phyloP scores from a whole-genome alignment of 2,888 invertebrate genomes.

The Machimus rusticus region DNA sequence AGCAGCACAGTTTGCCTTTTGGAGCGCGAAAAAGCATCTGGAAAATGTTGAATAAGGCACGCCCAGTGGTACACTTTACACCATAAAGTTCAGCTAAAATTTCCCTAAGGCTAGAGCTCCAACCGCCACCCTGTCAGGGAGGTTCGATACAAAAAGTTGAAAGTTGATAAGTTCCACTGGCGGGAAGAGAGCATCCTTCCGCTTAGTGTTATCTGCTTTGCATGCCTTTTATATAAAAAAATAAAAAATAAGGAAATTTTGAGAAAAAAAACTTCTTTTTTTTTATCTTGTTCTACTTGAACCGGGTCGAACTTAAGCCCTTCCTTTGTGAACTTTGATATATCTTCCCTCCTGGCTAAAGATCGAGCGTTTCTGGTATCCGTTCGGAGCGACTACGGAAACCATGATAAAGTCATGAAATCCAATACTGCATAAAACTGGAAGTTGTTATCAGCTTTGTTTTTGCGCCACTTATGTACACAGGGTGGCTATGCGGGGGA shows the following conservation, averaged over 20 bases:
- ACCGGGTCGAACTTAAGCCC: conserved; percentile 1
- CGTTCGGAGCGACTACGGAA: not conserved
- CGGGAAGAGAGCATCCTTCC: not conserved
- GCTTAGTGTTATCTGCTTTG: not conserved
- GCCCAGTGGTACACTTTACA: not conserved
- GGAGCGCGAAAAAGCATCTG: not conserved
- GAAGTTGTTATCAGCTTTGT: conserved; percentile 1
- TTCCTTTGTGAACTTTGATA: conserved; percentile 2
- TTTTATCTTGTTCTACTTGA: not conserved
- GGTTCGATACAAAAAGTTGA: not conserved
- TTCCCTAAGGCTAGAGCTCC: not conserved
- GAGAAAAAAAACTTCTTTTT: not conserved
- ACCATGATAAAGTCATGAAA: not conserved
- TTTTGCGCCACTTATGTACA: not conserved
- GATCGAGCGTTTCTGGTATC: not conserved
- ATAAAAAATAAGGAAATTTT: not conserved
- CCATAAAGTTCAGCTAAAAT: not conserved
- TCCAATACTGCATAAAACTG: not conserved
- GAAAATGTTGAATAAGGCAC: not conserved
- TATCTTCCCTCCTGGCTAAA: not conserved
- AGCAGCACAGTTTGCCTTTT: not conserved
- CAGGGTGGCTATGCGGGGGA: not conserved
- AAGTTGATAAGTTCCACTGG: not conserved
- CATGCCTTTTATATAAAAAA: not conserved
- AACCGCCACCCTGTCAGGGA: not conserved